Conservation (phyloP, 2,797 vertebrate genomes). For the Anguilla marmorata region DNA sequence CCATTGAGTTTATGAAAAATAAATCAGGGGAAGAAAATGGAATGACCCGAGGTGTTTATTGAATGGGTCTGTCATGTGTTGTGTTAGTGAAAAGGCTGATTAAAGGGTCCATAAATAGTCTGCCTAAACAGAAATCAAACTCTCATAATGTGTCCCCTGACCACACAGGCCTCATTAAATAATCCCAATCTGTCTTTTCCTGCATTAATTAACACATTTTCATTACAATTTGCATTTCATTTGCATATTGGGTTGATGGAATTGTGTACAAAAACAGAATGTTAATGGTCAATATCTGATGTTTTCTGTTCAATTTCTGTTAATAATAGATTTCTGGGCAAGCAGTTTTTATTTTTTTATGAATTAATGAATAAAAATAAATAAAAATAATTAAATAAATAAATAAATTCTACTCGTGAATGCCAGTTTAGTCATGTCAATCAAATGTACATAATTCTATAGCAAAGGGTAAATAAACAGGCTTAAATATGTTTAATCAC, state of each 20-base stretch:
- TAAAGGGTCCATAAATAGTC: constrained; percentile 9
- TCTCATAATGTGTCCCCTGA: constrained; percentile 21
- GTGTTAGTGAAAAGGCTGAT: constrained; percentile 1
- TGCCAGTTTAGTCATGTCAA: not conserved
- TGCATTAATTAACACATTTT: constrained; percentile 21
- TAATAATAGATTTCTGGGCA: not conserved
- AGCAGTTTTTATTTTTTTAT: not conserved
- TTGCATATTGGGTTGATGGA: constrained; percentile 22
- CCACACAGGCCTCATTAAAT: constrained; percentile 16
- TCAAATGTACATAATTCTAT: not conserved
- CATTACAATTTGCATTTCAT: constrained; percentile 30
- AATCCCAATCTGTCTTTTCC: constrained; percentile 24
- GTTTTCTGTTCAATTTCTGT: constrained; percentile 14
- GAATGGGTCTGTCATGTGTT: not conserved
- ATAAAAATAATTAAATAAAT: not conserved
- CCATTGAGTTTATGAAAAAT: constrained; percentile 18
- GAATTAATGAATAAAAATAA: not conserved
- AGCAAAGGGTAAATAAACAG: not conserved
- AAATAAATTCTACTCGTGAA: constrained; percentile 34
- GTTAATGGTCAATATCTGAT: not conserved
- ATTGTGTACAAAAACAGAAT: constrained; percentile 10
- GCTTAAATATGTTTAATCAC: not conserved
- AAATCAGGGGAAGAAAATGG: not conserved
- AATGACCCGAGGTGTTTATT: constrained; percentile 8
- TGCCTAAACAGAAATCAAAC: constrained; percentile 8